phyloP scores from a whole-genome alignment of 2,113 vertebrate species.

The Paratilapia polleni region DNA sequence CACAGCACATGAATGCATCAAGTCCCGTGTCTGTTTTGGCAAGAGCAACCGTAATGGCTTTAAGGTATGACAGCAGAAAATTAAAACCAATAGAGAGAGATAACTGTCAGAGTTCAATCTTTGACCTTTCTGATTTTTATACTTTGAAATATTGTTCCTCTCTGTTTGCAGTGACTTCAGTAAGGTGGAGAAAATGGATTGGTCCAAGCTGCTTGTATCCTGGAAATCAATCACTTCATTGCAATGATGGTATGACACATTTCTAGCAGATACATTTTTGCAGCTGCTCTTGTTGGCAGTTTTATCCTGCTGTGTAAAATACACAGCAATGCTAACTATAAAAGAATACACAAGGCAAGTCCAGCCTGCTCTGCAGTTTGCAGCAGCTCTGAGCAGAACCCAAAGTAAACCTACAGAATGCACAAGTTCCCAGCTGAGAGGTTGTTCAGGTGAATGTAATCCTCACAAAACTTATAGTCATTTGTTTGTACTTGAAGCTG shows the following conservation, averaged over 20 bases:
- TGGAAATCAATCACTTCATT: constrained; percentile 52
- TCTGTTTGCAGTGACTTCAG: constrained; percentile 38
- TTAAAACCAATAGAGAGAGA: constrained; percentile 58
- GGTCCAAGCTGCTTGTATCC: constrained; percentile 33
- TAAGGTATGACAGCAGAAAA: constrained; percentile 57
- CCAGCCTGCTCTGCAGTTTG: constrained; percentile 1
- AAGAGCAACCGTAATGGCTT: constrained; percentile 30
- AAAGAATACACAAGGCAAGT: not conserved
- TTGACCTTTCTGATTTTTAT: constrained; percentile 53
- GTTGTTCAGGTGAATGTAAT: constrained; percentile 20
- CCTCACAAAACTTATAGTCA: constrained; percentile 3
- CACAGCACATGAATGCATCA: constrained; percentile 36
- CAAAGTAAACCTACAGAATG: constrained; percentile 17
- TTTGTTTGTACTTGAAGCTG: not conserved
- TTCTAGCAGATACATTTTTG: constrained; percentile 45
- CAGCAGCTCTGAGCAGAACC: constrained; percentile 13
- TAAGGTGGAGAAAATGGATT: constrained; percentile 35
- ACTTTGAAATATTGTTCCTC: constrained; percentile 48
- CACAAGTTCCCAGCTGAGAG: constrained; percentile 8
- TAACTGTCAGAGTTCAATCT: constrained; percentile 51
- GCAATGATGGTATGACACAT: constrained; percentile 32
- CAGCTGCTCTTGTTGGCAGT: constrained; percentile 66
- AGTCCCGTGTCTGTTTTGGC: constrained; percentile 60
- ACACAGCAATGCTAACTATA: constrained; percentile 18
- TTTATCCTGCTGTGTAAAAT: constrained; percentile 30